Percentiles rank a stretch among this genome's conserved stretches.
These are phyloP conservation scores for Apomyelois bistriatella DNA, from an alignment of 2,888 invertebrate genomes.

Conservation along the genomic window DNA sequence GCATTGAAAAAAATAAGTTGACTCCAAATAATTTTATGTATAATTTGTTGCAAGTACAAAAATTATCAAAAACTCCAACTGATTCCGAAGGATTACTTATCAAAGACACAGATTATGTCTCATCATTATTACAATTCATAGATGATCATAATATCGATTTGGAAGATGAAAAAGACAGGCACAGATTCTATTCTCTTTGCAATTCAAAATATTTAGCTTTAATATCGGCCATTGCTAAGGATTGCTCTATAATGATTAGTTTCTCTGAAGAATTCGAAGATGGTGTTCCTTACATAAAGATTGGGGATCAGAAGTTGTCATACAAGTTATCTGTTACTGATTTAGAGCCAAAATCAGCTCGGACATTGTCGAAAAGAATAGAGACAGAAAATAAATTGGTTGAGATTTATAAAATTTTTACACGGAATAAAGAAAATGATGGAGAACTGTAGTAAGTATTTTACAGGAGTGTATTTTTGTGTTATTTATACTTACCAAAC, in stretches of 20 bases:
- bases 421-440: conserved; percentile 20
- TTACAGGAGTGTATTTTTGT: background rate
- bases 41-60: conserved; percentile 52
- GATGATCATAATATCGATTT: conserved; percentile 37
- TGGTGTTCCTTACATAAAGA: conserved; percentile 36
- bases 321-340: conserved; percentile 82
- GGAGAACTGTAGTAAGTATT: conserved; percentile 42
- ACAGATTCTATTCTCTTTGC: conserved; percentile 33
- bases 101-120: conserved; percentile 43
- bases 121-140: conserved; percentile 37
- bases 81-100: conserved; percentile 21
- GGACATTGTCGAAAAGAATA: conserved; percentile 50
- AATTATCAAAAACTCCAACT: conserved; percentile 36
- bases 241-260: conserved; percentile 85
- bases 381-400: conserved; percentile 48
- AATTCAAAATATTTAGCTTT: conserved; percentile 51
- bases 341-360: conserved; percentile 82
- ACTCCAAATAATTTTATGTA: conserved; percentile 35
- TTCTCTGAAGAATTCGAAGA: conserved; percentile 46
- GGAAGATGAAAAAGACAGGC: conserved; percentile 26
- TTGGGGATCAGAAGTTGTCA: conserved; percentile 57
- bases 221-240: conserved; percentile 83
- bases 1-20: conserved; percentile 31
- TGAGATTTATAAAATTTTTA: conserved; percentile 40
- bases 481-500: too few relatives aligned